Conservation (phyloP, 2,797 vertebrate genomes). For the Ctenopoma multispine region DNA sequence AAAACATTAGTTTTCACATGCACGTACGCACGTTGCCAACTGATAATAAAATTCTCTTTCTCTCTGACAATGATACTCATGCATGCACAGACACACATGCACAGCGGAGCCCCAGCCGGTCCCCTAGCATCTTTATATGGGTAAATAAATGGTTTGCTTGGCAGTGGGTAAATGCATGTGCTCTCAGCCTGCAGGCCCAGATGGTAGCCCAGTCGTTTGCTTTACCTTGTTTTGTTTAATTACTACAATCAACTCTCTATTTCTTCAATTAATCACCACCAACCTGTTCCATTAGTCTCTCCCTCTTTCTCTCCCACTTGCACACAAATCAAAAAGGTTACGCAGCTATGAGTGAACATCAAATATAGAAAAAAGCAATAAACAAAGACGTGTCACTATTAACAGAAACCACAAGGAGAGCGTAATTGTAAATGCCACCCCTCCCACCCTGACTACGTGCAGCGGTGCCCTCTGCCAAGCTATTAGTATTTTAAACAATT, state of each 20-base stretch:
- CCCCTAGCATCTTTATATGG: slow-evolving; percentile 87
- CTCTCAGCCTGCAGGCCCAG: slow-evolving; percentile 93
- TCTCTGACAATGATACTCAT: slow-evolving; percentile 41
- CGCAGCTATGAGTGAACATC: slow-evolving; percentile 27
- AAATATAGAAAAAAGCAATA: slow-evolving; percentile 29
- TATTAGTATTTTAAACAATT: slow-evolving; percentile 91
- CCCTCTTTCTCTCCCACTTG: slow-evolving; percentile 15
- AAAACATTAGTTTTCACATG: slow-evolving; percentile 42
- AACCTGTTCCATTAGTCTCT: slow-evolving; percentile 94
- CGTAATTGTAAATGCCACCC: slow-evolving; percentile 19
- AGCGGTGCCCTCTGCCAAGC: slow-evolving; percentile 74
- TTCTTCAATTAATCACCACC: slow-evolving; percentile 99
- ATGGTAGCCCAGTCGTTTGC: slow-evolving; percentile 95
- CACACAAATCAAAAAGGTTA: slow-evolving; percentile 16
- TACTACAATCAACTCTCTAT: slow-evolving; percentile 99
- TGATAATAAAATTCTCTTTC: slow-evolving; percentile 46
- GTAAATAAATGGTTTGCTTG: slow-evolving; percentile 92
- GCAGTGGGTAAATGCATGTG: slow-evolving; percentile 91
- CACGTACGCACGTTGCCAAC: slow-evolving; percentile 25
- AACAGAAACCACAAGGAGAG: slow-evolving; percentile 25
- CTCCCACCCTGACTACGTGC: slow-evolving; percentile 13
- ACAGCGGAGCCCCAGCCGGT: slow-evolving; percentile 64
- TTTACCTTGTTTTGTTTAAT: slow-evolving; percentile 99
- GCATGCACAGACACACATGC: slow-evolving; percentile 41
- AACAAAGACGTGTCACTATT: slow-evolving; percentile 29